Percentiles rank a stretch among this genome's conserved stretches.
phyloP scores from a whole-genome alignment of 2,797 vertebrate genomes.

The Sebastes iracundus region DNA sequence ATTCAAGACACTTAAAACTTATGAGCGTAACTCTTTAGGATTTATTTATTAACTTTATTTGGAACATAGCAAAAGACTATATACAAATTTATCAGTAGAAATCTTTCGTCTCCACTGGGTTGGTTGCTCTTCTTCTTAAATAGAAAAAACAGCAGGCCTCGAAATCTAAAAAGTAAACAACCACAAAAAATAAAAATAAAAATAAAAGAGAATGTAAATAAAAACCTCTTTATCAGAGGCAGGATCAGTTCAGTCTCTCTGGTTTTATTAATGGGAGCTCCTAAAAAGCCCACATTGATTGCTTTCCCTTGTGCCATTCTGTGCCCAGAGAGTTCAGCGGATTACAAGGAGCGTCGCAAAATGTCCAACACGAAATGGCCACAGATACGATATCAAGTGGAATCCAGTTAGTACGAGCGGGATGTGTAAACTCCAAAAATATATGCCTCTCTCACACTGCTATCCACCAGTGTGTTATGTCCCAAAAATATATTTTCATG shows the following conservation, averaged over 20 bases:
- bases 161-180: conserved; percentile 62
- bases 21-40: conserved; percentile 67
- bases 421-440: conserved; percentile 66
- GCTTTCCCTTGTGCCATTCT: conserved; percentile 40
- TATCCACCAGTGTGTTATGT: conserved; percentile 31
- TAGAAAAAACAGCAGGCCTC: conserved; percentile 73
- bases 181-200: background rate
- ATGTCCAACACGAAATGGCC: conserved; percentile 39
- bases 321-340: conserved; percentile 15
- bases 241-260: conserved; percentile 38
- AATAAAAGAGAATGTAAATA: conserved; percentile 46
- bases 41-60: conserved; percentile 94
- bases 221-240: conserved; percentile 63
- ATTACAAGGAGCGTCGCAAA: conserved; percentile 14
- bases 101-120: conserved; percentile 74
- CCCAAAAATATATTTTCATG: conserved; percentile 56
- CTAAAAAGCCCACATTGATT: conserved; percentile 27
- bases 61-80: conserved; percentile 91
- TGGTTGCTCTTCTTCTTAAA: conserved; percentile 75
- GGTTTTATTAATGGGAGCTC: conserved; percentile 16
- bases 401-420: conserved; percentile 38
- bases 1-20: conserved; percentile 64
- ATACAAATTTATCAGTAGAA: conserved; percentile 92
- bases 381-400: conserved; percentile 28
- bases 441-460: conserved; percentile 53